Percentiles rank a stretch among this genome's conserved stretches.
Evolutionary conservation across 2,888 invertebrate species (phyloP).

Genomic region (Lymantria monacha): DNA sequence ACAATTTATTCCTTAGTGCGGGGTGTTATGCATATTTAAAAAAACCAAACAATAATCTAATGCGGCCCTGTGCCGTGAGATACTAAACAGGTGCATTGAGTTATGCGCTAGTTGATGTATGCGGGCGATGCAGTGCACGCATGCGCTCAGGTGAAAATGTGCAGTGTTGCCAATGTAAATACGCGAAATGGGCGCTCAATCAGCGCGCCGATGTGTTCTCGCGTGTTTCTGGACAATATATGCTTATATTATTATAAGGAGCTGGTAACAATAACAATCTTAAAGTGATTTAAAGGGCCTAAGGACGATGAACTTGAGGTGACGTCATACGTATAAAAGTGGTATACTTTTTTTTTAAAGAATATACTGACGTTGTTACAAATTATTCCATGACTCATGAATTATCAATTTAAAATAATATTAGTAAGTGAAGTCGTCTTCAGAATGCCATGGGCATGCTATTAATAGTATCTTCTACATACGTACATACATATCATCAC

Average conservation of each 20-base stretch:
- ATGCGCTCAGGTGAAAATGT: conserved; percentile 38
- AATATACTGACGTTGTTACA: no score
- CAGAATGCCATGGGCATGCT: no score
- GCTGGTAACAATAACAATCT: conserved; percentile 34
- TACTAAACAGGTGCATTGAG: conserved; percentile 41
- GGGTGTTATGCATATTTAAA: no score
- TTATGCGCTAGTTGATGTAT: conserved; percentile 38
- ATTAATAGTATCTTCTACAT: no score
- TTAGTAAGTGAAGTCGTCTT: no score
- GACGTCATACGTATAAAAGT: not conserved
- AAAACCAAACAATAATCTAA: not conserved
- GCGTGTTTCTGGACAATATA: conserved; percentile 35
- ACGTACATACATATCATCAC: no score
- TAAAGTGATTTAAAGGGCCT: conserved; percentile 19
- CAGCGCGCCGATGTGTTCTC: conserved; percentile 24
- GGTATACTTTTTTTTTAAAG: no score
- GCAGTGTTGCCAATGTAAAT: conserved; percentile 37
- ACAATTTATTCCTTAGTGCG: no score
- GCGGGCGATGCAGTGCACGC: conserved; percentile 31
- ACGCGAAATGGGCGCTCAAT: conserved; percentile 40
- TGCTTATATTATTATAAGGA: conserved; percentile 24
- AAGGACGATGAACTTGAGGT: conserved; percentile 24
- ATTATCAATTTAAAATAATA: no score
- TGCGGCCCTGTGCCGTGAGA: conserved; percentile 30
- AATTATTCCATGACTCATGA: no score